Base-by-base conservation (phyloP, 1,140 invertebrate genomes). In the Scaptomyza graminum region DNA sequence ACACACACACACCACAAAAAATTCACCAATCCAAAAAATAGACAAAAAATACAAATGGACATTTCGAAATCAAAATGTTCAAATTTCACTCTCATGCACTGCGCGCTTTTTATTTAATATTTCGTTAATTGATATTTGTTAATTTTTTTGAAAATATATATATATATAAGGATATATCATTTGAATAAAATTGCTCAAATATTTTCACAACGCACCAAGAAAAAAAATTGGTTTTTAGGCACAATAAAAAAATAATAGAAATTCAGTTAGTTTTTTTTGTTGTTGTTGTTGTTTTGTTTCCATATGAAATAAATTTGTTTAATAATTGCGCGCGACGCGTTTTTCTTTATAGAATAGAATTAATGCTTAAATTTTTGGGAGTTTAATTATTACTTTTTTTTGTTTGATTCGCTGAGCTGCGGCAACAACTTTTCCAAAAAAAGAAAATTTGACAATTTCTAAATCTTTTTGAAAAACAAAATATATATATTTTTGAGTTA, bases 301-400 rank as follows among this genome's bases (percentile, higher is more conserved):
- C 31, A 60, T 22, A 9, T 1, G 12, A 31, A 47, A 34, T 41
- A 0, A 41, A 41, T 41, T 41, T n/a, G 9, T 22, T 11, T 18
- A 31, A 12, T 43, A 56, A 22, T 22, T 22, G 54, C 63, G 68
- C 76, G 69, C 76, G 76, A 49, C 76, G 74, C 76, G 76, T 44
- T 68, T 46, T 54, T 15, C 13, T 37, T 15, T 60, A 31, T 15
- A 3, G 8, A 51, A 9, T 34, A 1, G 34, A 16, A 51, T 28
- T 39, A 62, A 39, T 46, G 13, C 5, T 39, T 0, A 39, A 44
- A 49, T 15, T 16, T 50, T 49, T 47, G 7, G 15, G 7, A 18
- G 18, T 54, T 67, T 67, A 34, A 41, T 15, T 39, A 54, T 49
- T 41, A 56, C 8, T 54, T 67, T 67, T 28, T 22, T 52, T 31